Conservation (phyloP, 2,888 invertebrate genomes). For the Galerucella pusilla region DNA sequence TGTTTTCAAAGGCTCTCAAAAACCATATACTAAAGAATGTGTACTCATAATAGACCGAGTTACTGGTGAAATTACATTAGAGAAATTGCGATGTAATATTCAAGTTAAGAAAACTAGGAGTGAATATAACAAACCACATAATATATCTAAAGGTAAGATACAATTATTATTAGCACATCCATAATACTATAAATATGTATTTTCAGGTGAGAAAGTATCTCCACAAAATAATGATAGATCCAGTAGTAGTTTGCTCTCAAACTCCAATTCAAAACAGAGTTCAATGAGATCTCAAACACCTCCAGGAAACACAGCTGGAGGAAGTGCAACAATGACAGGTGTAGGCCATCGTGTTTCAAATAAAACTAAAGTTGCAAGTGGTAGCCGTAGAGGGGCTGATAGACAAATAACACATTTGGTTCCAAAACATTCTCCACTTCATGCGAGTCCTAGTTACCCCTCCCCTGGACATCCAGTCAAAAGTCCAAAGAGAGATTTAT, state of each 20-base stretch:
- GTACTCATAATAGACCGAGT: conserved; percentile 92
- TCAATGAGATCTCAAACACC: conserved; percentile 58
- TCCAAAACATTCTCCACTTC: conserved; percentile 71
- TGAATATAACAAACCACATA: conserved; percentile 59
- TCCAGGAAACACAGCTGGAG: conserved; percentile 50
- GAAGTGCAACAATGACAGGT: conserved; percentile 46
- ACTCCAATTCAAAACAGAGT: conserved; percentile 39
- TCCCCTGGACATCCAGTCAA: conserved; percentile 57
- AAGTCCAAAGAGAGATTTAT: conserved; percentile 62
- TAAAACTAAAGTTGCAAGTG: conserved; percentile 63
- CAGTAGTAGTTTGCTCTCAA: conserved; percentile 32
- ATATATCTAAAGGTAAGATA: conserved; percentile 55
- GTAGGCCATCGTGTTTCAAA: conserved; percentile 61
- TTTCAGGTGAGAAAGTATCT: conserved; percentile 47
- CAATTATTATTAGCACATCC: not conserved
- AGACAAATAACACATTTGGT: conserved; percentile 65
- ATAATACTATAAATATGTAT: too few relatives aligned
- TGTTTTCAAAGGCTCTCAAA: conserved; percentile 94
- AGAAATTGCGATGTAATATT: conserved; percentile 90
- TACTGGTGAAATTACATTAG: conserved; percentile 93
- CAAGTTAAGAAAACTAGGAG: conserved; percentile 92
- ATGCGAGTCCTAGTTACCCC: conserved; percentile 68
- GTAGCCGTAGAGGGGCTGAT: conserved; percentile 58
- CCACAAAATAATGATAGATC: conserved; percentile 49
- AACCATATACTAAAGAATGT: conserved; percentile 93